Percentiles rank a stretch among this genome's conserved stretches.
phyloP scores from a whole-genome alignment of 1,140 invertebrate genomes.

The Scaptomyza hsui region DNA sequence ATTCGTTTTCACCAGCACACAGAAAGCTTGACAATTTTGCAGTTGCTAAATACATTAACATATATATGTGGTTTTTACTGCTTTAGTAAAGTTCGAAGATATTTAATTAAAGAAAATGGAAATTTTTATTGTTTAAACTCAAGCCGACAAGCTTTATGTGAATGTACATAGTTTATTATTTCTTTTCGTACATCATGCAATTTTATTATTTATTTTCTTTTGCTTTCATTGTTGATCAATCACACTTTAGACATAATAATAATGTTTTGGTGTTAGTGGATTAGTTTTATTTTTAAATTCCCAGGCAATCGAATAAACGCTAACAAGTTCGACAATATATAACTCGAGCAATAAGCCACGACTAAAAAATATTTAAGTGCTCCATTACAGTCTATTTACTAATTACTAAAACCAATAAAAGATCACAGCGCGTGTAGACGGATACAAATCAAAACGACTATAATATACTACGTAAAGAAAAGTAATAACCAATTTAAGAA shows the following conservation, averaged over 20 bases:
- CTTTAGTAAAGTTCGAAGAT: no score
- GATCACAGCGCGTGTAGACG: conserved; percentile 22
- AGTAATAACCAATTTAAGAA: no score
- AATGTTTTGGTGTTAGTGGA: background rate
- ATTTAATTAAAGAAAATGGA: no score
- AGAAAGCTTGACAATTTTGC: background rate
- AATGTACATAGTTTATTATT: background rate
- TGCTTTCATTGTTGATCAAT: background rate
- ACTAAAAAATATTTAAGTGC: conserved; percentile 39
- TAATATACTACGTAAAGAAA: no score
- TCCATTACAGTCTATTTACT: conserved; percentile 29
- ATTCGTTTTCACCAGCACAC: conserved; percentile 5
- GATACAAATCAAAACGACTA: background rate
- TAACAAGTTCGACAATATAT: conserved; percentile 21
- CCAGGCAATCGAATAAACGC: conserved; percentile 4
- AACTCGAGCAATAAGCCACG: conserved; percentile 20
- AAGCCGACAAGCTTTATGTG: background rate
- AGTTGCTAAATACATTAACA: background rate
- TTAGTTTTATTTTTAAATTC: background rate
- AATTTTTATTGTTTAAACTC: no score
- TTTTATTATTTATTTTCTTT: no score
- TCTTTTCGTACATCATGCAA: no score
- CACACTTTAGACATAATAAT: background rate
- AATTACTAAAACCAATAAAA: conserved; percentile 34
- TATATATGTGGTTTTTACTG: background rate